Evolutionary conservation across 2,888 invertebrate genomes (phyloP), one percentile per base, ranked within the genome.

Genomic region (Chymomyza amoena): DNA sequence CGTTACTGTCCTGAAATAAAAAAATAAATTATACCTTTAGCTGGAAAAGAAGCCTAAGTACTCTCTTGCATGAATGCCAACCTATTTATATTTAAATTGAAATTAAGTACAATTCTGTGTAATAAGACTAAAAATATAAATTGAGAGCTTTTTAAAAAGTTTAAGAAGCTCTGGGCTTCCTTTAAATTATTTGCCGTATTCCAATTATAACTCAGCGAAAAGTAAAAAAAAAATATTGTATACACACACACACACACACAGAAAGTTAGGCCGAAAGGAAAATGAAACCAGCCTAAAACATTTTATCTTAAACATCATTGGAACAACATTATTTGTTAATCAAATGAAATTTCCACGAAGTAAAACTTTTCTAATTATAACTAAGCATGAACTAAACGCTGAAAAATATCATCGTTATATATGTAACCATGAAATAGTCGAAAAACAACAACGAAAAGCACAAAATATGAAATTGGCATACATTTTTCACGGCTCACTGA

Each of bases 401-500:
- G 13, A 13, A 13, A 45, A 45, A 45, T 45, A 13, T 32, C 32
- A 32, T 32, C 32, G 6, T 32, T 7, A 32, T 32, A 32, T 32
- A 51, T n/a, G 51, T 5, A 7, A n/a, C 51, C 51, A 15, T 16
- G 16, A 51, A 51, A 15, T n/a, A 16, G 16, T n/a, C 51, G 51
- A 51, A 54, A 16, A n/a, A 54, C 9, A 54, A 54, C 54, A 54
- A 54, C 54, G 20, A 54, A 54, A 54, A 20, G 54, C 54, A 7
- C 15, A 54, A 18, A 16, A 16, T 7, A 54, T 50, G 54, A 61
- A 70, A 72, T 68, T 74, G 72, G 62, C 68, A 69, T 32, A 68
- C 70, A 74, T 70, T 76, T 76, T 72, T 78, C 67, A 78, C 74
- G 77, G 67, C 68, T 65, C 66, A 66, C 57, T 68, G 66, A 59